These are phyloP conservation scores for Drosophila emarginata DNA, from an alignment of 2,888 invertebrate genomes.

Conservation along the genomic window DNA sequence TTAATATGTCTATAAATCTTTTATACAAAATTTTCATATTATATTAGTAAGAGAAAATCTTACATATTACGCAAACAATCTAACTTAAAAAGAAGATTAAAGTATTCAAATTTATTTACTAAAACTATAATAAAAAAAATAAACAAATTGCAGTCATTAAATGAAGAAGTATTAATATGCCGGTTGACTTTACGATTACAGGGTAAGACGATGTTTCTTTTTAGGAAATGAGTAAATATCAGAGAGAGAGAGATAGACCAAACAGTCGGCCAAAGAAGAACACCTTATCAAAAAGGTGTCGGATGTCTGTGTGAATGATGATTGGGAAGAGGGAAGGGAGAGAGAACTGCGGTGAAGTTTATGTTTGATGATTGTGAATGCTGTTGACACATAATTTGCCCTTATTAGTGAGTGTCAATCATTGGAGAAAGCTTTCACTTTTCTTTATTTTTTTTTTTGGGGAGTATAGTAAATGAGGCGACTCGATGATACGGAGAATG, in stretches of 20 bases:
- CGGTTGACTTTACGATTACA: not conserved
- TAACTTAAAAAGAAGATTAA: too few species aligned
- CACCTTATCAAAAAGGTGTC: conserved; percentile 7
- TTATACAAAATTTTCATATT: too few species aligned
- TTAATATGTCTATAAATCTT: too few species aligned
- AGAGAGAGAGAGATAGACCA: not conserved
- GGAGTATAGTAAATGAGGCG: not conserved
- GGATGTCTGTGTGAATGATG: conserved; percentile 1
- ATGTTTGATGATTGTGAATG: conserved; percentile 16
- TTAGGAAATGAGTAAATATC: not conserved
- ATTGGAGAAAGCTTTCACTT: conserved; percentile 12
- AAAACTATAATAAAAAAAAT: too few species aligned
- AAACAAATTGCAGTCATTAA: too few species aligned
- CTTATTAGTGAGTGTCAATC: conserved; percentile 53
- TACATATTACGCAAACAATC: too few species aligned
- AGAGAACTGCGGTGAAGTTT: not conserved
- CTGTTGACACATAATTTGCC: conserved; percentile 55
- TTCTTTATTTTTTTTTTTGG: conserved; percentile 2
- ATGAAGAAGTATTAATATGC: not conserved
- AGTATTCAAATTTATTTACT: too few species aligned
- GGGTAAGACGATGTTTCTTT: not conserved
- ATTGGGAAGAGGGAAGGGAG: not conserved
- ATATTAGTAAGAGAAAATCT: too few species aligned
- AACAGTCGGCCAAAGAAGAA: not conserved
- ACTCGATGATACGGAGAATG: not conserved